A percentile compares a stretch with the other conserved stretches of the same genome.
phyloP scores from a whole-genome alignment of 2,888 invertebrate species.

The Meiosimyza decipiens region DNA sequence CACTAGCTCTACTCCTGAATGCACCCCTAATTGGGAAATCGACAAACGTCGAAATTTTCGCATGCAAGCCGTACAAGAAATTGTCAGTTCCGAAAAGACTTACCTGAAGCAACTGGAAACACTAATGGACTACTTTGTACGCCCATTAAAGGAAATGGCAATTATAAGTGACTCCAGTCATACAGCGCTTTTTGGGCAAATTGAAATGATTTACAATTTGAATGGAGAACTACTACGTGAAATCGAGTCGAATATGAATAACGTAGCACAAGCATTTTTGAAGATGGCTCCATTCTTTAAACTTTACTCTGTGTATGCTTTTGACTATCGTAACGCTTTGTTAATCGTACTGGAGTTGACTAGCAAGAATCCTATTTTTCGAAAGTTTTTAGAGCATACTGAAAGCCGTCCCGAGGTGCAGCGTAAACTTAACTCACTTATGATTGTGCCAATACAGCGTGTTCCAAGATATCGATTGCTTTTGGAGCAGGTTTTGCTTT shows the following conservation, averaged over 20 bases:
- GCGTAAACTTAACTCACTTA: slow-evolving; percentile 75
- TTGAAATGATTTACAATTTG: slow-evolving; percentile 73
- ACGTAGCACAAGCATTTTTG: slow-evolving; percentile 75
- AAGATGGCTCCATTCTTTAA: slow-evolving; percentile 82
- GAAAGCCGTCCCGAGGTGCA: slow-evolving; percentile 78
- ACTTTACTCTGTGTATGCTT: slow-evolving; percentile 81
- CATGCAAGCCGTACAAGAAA: slow-evolving; percentile 74
- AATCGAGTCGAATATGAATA: slow-evolving; percentile 70
- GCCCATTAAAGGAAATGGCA: slow-evolving; percentile 70
- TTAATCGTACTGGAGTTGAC: slow-evolving; percentile 71
- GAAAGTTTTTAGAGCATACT: slow-evolving; percentile 72
- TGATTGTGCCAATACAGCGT: slow-evolving; percentile 83
- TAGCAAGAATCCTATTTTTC: slow-evolving; percentile 69
- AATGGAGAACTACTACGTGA: slow-evolving; percentile 73
- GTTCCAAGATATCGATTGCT: slow-evolving; percentile 81
- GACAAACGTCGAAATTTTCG: slow-evolving; percentile 63
- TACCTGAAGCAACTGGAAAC: slow-evolving; percentile 76
- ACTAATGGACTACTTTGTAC: slow-evolving; percentile 74
- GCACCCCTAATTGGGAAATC: slow-evolving; percentile 52
- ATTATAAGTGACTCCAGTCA: slow-evolving; percentile 69
- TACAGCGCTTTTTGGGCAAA: slow-evolving; percentile 73
- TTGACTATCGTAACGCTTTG: slow-evolving; percentile 75
- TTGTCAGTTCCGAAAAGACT: slow-evolving; percentile 76
- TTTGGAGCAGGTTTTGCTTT: slow-evolving; percentile 74
- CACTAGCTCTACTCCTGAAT: slow-evolving; percentile 47